Evolutionary conservation across 2,113 vertebrate genomes (phyloP), one percentile per base, ranked within the genome.

Genomic region (Philantomba maxwellii): DNA sequence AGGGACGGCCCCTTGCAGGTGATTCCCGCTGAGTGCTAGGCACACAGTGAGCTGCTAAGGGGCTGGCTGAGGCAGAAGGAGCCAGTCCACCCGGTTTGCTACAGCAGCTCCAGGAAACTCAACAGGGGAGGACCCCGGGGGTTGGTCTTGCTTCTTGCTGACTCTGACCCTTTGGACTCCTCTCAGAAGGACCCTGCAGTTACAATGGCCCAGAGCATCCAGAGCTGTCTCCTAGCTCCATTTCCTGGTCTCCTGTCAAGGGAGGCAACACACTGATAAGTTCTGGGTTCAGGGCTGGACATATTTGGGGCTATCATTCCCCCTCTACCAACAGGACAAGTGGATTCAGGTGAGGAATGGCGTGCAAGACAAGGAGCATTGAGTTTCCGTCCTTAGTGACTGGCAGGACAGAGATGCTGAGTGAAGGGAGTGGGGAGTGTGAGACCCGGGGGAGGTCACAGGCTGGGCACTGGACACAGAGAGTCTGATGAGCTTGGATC

Each of bases 1-100:
- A 64, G 81, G 15, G 19, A 78, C 0, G 2, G 6, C 55, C 36
- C 3, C 9, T 39, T 30, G 0, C 0, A 83, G 55, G 49, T 11
- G n/a, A 11, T 12, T 23, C 51, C 57, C 70, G 21, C 14, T 3
- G 1, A 49, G 83, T 45, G 15, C 3, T 30, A 26, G n/a, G 15
- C 21, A 16, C 26, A 2, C 1, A 16, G 23, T n/a, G 8, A 57
- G n/a, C 5, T 3, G 49, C 26, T 0, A 4, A 26, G 26, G 53
- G 30, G 66, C 66, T 70, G n/a, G n/a, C n/a, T 70, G 66, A 70
- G 66, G n/a, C 66, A 70, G 19, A 33, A 60, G 73, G 21, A 62
- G 6, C 23, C 47, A 33, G 1, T 19, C 15, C 28, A 78, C 64
- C 11, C 1, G 2, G 36, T 70, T 39, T 78, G 64, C 39, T 88